Conservation (phyloP, 2,888 invertebrate genomes). For the Campaea margaritaria region DNA sequence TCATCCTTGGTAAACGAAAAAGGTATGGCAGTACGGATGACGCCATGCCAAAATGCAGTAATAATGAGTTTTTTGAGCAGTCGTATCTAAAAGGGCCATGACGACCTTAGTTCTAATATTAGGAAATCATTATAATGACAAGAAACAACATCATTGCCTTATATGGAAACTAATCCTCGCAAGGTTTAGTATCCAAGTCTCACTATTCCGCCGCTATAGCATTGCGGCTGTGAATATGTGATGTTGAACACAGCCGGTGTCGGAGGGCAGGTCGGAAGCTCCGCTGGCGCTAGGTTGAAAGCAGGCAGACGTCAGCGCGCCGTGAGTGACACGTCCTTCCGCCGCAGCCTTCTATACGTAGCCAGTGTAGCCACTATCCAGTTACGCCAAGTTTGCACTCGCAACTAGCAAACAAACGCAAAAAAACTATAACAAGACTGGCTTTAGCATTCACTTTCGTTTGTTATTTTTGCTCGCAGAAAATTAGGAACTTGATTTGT, state of each 20-base stretch:
- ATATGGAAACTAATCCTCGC: neutral
- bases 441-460: neutral
- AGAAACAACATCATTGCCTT: neutral
- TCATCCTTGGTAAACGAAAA: no score
- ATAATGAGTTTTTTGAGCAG: no score
- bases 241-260: slow-evolving; percentile 63
- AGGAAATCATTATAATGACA: no score
- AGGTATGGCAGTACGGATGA: no score
- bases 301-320: slow-evolving; percentile 72
- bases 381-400: slow-evolving; percentile 55
- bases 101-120: no score
- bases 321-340: slow-evolving; percentile 82
- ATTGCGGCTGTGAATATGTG: slow-evolving; percentile 54
- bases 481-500: no score
- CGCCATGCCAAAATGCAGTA: no score
- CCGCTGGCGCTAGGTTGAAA: slow-evolving; percentile 69
- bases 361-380: slow-evolving; percentile 53
- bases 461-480: neutral
- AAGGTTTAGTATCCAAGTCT: slow-evolving; percentile 1
- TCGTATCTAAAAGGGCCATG: no score
- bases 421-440: slow-evolving; percentile 31
- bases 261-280: slow-evolving; percentile 77
- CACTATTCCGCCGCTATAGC: slow-evolving; percentile 18
- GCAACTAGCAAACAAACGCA: slow-evolving; percentile 46
- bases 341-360: slow-evolving; percentile 64